Conservation (phyloP, 2,888 invertebrate genomes). For the Sinopyrophorus schimmeli region DNA sequence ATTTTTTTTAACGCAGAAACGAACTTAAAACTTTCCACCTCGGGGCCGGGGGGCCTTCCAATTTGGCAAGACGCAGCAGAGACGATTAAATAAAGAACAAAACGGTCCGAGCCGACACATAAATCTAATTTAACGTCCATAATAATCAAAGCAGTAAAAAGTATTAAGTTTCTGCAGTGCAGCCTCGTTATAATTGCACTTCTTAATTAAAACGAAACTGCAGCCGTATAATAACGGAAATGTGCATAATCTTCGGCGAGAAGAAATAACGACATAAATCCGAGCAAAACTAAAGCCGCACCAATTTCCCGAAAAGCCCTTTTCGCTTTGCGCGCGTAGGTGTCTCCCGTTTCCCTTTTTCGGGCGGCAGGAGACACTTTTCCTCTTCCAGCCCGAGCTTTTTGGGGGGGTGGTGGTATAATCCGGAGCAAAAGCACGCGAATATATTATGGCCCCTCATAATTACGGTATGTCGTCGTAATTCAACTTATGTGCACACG, state of each 20-base stretch:
- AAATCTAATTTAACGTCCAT: constrained; percentile 36
- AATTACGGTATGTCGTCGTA: constrained; percentile 41
- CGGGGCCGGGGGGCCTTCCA: no score
- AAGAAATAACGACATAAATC: constrained; percentile 42
- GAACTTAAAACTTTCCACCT: no score
- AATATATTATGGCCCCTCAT: constrained; percentile 40
- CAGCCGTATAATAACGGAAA: constrained; percentile 37
- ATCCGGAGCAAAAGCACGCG: constrained; percentile 40
- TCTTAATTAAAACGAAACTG: constrained; percentile 44
- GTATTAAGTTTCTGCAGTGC: constrained; percentile 36
- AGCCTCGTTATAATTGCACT: constrained; percentile 40
- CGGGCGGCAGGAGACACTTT: constrained; percentile 6
- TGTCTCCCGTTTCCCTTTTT: constrained; percentile 2
- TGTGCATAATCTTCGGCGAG: constrained; percentile 42
- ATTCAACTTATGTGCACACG: constrained; percentile 37
- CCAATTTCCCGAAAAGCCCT: background rate
- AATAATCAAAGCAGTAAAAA: constrained; percentile 36
- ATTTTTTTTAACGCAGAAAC: no score
- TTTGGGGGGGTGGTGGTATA: no score
- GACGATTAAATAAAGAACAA: no score
- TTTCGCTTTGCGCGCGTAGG: background rate
- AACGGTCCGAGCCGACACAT: no score
- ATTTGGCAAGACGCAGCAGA: no score
- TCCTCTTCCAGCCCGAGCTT: no score
- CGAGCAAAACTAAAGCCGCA: constrained; percentile 23